Base-by-base conservation (phyloP, 2,797 vertebrate genomes). In the Silurus aristotelis region DNA sequence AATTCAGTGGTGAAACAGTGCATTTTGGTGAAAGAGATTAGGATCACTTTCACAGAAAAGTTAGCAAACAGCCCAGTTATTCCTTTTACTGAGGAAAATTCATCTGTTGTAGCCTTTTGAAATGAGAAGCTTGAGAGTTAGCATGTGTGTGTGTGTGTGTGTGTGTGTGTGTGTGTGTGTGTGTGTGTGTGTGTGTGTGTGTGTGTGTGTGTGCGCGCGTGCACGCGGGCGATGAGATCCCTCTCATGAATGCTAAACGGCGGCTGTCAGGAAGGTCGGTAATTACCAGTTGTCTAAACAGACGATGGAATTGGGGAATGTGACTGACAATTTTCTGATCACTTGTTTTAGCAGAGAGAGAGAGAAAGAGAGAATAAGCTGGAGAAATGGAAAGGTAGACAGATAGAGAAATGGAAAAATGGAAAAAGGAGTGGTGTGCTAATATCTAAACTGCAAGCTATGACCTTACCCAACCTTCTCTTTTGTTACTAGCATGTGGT, bases 261-360 rank as follows among this genome's bases (percentile, higher is more conserved):
- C 90, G 92, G 91, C 92, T 93, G 90, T 88, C 87, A 79, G 91
- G 93, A 94, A 91, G 92, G 58, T 92, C 89, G 92, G 92, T 94
- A 93, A 95, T 95, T 93, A 93, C 92, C 91, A 93, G 93, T 94
- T 93, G 93, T 93, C 94, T 94, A 94, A 94, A 93, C 94, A 94
- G 94, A 94, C 93, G 93, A 95, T 93, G 92, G 94, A 94, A 93
- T 94, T 94, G 93, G 90, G 88, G 89, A 95, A 93, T 94, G 89
- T 93, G 94, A 94, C 73, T 58, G 79, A 81, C 22, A 55, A 58
- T 31, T 31, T 76, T 93, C 89, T 86, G 89, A 91, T 89, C 46
- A 87, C 91, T 84, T 88, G 89, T 91, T 92, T 91, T 89, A 88
- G 84, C 20, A 52, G 20, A 70, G 71, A 81, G 67, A 31, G 87